Evolutionary conservation across 2,113 vertebrate species (phyloP).

Genomic region (Gnathonemus longibarbis): DNA sequence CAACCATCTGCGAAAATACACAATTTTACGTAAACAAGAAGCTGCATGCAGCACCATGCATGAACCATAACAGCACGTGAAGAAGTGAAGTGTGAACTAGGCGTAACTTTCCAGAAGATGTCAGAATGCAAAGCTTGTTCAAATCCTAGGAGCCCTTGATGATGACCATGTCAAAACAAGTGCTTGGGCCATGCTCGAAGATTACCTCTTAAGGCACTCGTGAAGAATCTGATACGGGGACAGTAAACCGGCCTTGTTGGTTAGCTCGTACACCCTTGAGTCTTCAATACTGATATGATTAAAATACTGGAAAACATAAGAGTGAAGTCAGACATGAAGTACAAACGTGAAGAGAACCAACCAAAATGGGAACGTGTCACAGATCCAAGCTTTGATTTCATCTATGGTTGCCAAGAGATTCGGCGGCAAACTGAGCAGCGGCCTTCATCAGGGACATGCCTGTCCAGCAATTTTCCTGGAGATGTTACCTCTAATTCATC

Average conservation of each 20-base stretch:
- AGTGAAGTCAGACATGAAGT: not conserved
- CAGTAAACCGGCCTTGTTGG: constrained; percentile 96
- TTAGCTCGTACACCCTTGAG: constrained; percentile 94
- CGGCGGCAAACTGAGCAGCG: not conserved
- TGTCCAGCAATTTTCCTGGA: not conserved
- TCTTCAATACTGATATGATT: constrained; percentile 99
- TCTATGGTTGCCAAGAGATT: not conserved
- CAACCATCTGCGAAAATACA: not conserved
- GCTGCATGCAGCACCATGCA: not conserved
- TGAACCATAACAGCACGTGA: not conserved
- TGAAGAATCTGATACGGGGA: constrained; percentile 99
- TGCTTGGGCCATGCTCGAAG: not conserved
- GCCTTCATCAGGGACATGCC: not conserved
- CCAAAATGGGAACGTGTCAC: not conserved
- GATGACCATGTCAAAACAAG: not conserved
- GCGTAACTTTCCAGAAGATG: not conserved
- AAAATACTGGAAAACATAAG: constrained; percentile 80
- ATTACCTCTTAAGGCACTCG: constrained; percentile 99
- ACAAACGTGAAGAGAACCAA: not conserved
- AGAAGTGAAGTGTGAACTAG: not conserved
- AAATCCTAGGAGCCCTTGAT: not conserved
- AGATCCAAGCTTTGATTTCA: not conserved
- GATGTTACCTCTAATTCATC: constrained; percentile 88
- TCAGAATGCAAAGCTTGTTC: not conserved
- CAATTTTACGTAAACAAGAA: not conserved